Evolutionary conservation across 2,113 vertebrate genomes (phyloP).

Genomic region (Plecturocebus donacophilus): DNA sequence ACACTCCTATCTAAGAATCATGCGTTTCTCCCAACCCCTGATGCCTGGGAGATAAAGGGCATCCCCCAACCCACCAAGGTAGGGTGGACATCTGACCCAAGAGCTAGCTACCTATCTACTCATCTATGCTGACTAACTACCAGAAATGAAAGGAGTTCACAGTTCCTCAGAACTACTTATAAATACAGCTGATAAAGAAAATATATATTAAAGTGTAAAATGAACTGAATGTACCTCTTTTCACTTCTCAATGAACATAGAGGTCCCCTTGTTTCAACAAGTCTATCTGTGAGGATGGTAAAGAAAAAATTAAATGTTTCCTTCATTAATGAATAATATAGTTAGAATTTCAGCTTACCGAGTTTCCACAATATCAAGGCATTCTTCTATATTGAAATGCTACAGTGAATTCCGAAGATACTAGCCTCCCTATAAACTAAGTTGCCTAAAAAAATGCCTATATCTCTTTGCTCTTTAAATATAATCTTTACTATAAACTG

Average conservation of each 20-base stretch:
- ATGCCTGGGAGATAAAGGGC: not conserved
- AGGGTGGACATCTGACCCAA: not conserved
- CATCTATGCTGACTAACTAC: not conserved
- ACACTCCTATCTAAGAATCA: not conserved
- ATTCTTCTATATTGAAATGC: slow-evolving; percentile 5
- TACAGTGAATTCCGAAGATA: slow-evolving; percentile 16
- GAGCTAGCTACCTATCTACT: not conserved
- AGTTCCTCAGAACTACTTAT: not conserved
- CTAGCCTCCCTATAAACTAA: not conserved
- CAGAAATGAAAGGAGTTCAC: not conserved
- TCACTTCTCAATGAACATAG: slow-evolving; percentile 64
- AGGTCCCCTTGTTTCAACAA: slow-evolving; percentile 66
- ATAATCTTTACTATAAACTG: slow-evolving; percentile 12
- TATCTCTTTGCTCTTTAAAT: not conserved
- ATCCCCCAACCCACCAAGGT: not conserved
- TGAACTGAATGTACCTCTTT: slow-evolving; percentile 75
- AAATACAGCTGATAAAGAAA: not conserved
- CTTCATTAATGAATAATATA: slow-evolving; percentile 42
- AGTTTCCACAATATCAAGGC: slow-evolving; percentile 10
- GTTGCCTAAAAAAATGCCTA: slow-evolving; percentile 20
- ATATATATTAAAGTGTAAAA: slow-evolving; percentile 37
- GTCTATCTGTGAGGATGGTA: slow-evolving; percentile 65
- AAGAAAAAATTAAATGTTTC: slow-evolving; percentile 56
- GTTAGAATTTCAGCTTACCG: not conserved
- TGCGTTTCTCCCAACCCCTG: not conserved